Conservation (phyloP, 1,140 invertebrate genomes). For the Uloborus diversus region DNA sequence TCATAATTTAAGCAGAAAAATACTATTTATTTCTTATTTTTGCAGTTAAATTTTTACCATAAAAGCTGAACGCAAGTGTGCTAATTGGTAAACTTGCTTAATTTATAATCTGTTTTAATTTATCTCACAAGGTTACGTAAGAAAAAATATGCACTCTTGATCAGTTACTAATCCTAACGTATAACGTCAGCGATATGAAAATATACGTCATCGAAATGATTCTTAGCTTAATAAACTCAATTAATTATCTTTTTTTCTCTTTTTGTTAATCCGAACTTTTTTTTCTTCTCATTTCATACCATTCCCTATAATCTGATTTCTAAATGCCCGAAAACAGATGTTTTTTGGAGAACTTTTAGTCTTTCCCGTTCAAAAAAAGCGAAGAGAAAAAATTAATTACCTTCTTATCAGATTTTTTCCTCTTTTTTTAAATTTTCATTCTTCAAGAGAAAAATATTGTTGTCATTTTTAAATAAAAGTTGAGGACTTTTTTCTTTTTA, state of each 20-base stretch:
- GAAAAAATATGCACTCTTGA: too few species aligned
- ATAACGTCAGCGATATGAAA: neutral
- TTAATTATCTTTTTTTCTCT: neutral
- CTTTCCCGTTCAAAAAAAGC: neutral
- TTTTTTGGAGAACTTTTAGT: neutral
- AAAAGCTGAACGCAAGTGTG: too few species aligned
- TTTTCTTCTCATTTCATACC: neutral
- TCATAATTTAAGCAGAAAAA: too few species aligned
- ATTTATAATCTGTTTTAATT: too few species aligned
- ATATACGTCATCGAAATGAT: neutral
- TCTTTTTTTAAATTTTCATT: neutral
- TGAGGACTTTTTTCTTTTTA: too few species aligned
- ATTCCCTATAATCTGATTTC: neutral
- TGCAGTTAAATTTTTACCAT: too few species aligned
- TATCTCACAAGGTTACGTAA: too few species aligned
- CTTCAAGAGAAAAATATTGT: too few species aligned
- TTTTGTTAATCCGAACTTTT: neutral
- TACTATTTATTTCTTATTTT: too few species aligned
- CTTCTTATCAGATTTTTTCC: neutral
- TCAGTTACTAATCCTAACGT: neutral
- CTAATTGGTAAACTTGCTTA: too few species aligned
- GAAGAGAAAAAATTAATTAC: neutral
- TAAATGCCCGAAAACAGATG: neutral
- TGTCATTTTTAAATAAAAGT: neutral
- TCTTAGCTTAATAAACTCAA: neutral